Conservation (phyloP, 1,140 invertebrate species). For the Leptinotarsa defecta region DNA sequence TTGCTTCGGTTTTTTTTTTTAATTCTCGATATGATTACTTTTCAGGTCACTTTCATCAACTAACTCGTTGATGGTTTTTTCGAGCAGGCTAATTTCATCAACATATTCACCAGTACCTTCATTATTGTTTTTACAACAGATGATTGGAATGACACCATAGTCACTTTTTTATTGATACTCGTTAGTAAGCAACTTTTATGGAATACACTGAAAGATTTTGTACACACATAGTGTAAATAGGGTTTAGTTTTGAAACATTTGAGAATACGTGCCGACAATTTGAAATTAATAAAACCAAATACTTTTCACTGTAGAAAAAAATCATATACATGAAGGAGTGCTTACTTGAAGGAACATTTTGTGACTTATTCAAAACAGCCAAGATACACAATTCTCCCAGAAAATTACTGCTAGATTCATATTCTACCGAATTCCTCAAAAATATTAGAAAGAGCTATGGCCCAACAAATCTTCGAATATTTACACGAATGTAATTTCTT, state of each 20-base stretch:
- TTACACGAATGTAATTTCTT: too few species aligned
- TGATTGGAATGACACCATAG: background rate
- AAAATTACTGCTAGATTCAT: too few species aligned
- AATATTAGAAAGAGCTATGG: too few species aligned
- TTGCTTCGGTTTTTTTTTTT: background rate
- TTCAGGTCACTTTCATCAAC: background rate
- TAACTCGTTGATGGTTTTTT: slow-evolving; percentile 1
- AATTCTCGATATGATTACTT: background rate
- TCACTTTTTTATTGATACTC: background rate
- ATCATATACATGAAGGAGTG: too few species aligned
- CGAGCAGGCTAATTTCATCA: background rate
- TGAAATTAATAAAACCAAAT: too few species aligned
- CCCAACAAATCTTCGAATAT: too few species aligned
- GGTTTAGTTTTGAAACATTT: slow-evolving; percentile 9
- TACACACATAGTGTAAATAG: background rate
- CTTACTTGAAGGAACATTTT: too few species aligned
- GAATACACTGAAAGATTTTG: background rate
- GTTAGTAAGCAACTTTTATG: slow-evolving; percentile 6
- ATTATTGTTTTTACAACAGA: background rate
- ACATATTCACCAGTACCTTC: background rate
- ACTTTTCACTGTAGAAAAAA: too few species aligned
- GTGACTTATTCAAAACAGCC: too few species aligned
- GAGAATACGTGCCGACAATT: background rate
- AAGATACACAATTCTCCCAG: too few species aligned
- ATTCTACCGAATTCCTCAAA: too few species aligned